Evolutionary conservation across 2,113 vertebrate species (phyloP), one percentile per base, ranked within the genome.

Genomic region (Nothoprocta pentlandii): DNA sequence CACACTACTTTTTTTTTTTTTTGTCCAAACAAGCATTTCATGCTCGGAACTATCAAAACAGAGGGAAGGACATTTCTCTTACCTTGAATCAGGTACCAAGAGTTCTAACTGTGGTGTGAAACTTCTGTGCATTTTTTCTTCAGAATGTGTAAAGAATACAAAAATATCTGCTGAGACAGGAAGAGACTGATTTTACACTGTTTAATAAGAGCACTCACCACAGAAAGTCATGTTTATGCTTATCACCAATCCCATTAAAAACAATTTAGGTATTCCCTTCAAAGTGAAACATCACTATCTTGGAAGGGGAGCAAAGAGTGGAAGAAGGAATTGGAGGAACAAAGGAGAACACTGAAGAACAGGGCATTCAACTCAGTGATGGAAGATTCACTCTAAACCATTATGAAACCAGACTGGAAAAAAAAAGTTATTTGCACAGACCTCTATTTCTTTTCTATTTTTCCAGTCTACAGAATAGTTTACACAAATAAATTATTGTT

Each of bases 101-200:
- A 66, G 12, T 59, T 67, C 34, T 13, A 46, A 30, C 4, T 51
- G 41, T 0, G 0, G 25, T 12, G 44, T 34, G 3, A 8, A 74
- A 66, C 12, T 32, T 12, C 54, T 61, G 26, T 10, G 16, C 90
- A n/a, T 5, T 5, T 20, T 63, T 34, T 36, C 58, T 53, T 23
- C 2, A 73, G 5, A 11, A n/a, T 9, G 21, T 74, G 12, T 58
- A 64, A 79, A 68, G 64, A 26, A 36, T 4, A 56, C 4, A 85
- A 20, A 62, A 47, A 23, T 4, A 39, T 53, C 56, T 69, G 51
- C 25, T 53, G 10, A 69, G 20, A 23, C 47, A 79, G 17, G 10
- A 41, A 79, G 16, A 68, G 32, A 69, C 6, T 36, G 11, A 64
- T 68, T 78, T 82, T 25, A 54, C 1, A n/a, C 22, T 58, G 10